Conservation (phyloP, 2,888 invertebrate species). For the Phlogophora meticulosa region DNA sequence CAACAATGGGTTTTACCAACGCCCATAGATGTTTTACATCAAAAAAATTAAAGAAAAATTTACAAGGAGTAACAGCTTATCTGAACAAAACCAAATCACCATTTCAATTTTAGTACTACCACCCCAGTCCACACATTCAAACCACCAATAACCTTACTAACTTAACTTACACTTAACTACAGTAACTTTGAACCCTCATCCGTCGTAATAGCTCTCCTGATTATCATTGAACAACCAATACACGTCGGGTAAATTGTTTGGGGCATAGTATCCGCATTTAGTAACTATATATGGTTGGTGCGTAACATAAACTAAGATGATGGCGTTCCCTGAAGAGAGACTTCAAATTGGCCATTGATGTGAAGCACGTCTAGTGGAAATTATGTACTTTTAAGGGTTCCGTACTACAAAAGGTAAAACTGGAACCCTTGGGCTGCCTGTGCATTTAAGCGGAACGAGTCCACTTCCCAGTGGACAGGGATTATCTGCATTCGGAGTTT, state of each 20-base stretch:
- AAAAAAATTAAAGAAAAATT: too few relatives aligned
- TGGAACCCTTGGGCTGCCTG: too few relatives aligned
- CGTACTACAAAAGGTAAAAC: too few relatives aligned
- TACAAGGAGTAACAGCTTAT: too few relatives aligned
- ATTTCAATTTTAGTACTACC: background rate
- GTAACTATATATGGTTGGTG: constrained; percentile 23
- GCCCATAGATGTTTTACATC: too few relatives aligned
- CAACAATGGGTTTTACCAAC: too few relatives aligned
- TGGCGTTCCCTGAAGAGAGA: constrained; percentile 21
- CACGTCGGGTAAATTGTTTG: constrained; percentile 43
- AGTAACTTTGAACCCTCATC: constrained; percentile 30
- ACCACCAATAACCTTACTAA: background rate
- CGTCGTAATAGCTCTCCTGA: constrained; percentile 43
- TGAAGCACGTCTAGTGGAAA: too few relatives aligned
- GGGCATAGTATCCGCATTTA: constrained; percentile 32
- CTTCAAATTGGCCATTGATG: constrained; percentile 1
- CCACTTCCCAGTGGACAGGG: too few relatives aligned
- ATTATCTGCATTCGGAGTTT: too few relatives aligned
- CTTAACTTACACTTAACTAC: constrained; percentile 19
- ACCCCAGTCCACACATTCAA: background rate
- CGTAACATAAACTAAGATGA: constrained; percentile 11
- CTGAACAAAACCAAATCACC: too few relatives aligned
- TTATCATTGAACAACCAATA: constrained; percentile 37
- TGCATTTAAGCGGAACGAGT: too few relatives aligned
- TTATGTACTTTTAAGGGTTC: too few relatives aligned